These are phyloP conservation scores for Ceraclea dissimilis DNA, from an alignment of 2,888 invertebrate genomes.

Conservation along the genomic window DNA sequence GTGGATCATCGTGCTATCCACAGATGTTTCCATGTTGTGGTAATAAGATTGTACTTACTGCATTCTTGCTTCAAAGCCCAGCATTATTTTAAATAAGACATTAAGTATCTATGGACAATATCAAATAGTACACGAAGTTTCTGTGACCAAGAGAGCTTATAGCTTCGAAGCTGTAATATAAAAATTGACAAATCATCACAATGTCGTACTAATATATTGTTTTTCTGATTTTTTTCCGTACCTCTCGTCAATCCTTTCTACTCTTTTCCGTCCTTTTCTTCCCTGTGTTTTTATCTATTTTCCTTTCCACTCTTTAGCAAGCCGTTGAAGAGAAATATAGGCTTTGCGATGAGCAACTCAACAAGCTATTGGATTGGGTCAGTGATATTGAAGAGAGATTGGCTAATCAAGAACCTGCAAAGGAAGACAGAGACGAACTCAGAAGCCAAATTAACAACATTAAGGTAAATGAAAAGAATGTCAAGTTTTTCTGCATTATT, in stretches of 20 bases:
- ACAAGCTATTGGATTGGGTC: constrained; percentile 82
- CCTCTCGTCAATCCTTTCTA: not conserved
- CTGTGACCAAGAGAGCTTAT: too few species aligned
- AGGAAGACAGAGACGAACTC: constrained; percentile 79
- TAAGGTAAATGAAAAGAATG: constrained; percentile 52
- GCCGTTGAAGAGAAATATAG: constrained; percentile 92
- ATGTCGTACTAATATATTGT: constrained; percentile 9
- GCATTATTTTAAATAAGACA: not conserved
- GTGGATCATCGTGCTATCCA: too few species aligned
- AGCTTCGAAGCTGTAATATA: not conserved
- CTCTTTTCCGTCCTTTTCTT: not conserved
- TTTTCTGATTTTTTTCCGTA: constrained; percentile 8
- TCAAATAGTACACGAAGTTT: too few species aligned
- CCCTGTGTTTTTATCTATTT: not conserved
- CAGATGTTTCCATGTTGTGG: too few species aligned
- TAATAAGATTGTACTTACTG: too few species aligned
- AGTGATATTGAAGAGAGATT: constrained; percentile 75
- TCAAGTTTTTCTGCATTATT: not conserved
- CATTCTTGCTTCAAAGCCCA: not conserved
- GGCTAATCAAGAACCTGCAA: constrained; percentile 77
- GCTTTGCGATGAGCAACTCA: constrained; percentile 79
- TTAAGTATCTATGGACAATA: not conserved
- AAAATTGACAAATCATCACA: not conserved
- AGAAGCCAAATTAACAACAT: constrained; percentile 83
- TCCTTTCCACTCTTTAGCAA: constrained; percentile 55